Conservation (phyloP, 2,797 vertebrate species). For the Melanotaenia nigrans region DNA sequence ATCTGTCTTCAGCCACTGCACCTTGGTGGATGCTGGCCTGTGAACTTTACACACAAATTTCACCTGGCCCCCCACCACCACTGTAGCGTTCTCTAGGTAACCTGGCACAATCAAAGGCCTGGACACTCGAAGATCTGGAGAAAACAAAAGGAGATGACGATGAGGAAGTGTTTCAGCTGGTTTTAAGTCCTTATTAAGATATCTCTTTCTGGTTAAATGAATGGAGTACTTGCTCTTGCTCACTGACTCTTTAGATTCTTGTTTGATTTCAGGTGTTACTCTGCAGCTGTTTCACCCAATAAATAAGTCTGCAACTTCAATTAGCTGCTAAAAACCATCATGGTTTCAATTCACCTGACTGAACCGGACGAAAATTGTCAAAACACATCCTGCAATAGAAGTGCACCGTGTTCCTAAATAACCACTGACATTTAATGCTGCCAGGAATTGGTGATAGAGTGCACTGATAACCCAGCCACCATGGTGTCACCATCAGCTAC, state of each 20-base stretch:
- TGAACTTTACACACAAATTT: conserved; percentile 81
- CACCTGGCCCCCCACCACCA: conserved; percentile 64
- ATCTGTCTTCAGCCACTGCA: conserved; percentile 83
- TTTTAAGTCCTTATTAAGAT: neutral
- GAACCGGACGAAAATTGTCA: conserved; percentile 34
- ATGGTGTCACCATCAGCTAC: conserved; percentile 68
- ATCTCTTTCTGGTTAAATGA: neutral
- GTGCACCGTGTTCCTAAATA: conserved; percentile 53
- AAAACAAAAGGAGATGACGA: neutral
- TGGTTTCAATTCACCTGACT: neutral
- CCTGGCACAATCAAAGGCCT: conserved; percentile 78
- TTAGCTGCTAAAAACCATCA: neutral
- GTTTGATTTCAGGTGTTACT: neutral
- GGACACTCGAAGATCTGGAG: conserved; percentile 67
- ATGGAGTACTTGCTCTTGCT: neutral
- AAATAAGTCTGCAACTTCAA: conserved; percentile 2
- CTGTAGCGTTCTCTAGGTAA: conserved; percentile 81
- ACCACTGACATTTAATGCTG: conserved; percentile 52
- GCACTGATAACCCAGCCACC: conserved; percentile 64
- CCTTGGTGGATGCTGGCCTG: conserved; percentile 74
- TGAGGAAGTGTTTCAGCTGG: neutral
- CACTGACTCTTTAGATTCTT: neutral
- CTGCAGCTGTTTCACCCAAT: neutral
- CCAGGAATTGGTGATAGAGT: conserved; percentile 61
- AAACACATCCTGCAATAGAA: conserved; percentile 38